These are phyloP conservation scores for Emydura subglobosa DNA, from an alignment of 2,113 vertebrate species.

Conservation along the genomic window DNA sequence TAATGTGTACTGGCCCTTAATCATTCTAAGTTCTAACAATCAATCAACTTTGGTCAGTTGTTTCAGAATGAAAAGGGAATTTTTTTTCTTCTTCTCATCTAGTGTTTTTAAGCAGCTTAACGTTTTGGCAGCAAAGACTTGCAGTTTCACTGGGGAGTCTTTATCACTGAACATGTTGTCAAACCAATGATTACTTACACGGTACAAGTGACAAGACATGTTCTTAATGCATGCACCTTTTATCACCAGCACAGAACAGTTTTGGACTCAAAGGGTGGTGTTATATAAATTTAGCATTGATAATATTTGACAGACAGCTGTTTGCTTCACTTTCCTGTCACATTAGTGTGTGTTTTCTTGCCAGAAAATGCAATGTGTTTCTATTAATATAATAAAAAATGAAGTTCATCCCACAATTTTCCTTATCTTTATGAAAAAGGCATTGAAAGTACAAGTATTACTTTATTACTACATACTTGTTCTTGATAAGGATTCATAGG, in stretches of 20 bases:
- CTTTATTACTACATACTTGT: background rate
- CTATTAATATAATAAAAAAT: background rate
- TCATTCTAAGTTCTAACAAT: background rate
- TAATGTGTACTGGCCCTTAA: background rate
- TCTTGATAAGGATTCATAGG: background rate
- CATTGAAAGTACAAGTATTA: background rate
- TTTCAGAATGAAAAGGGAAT: background rate
- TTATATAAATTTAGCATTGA: background rate
- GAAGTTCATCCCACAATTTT: background rate
- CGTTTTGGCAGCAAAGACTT: background rate
- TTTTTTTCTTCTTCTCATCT: background rate
- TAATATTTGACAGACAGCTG: background rate
- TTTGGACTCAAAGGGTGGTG: background rate
- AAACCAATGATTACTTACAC: background rate
- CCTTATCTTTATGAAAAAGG: background rate
- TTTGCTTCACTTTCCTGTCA: background rate
- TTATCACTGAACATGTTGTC: background rate
- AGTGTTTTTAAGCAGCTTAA: background rate
- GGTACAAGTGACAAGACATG: background rate
- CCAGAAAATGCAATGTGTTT: background rate
- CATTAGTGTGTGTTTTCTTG: background rate
- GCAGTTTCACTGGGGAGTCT: background rate
- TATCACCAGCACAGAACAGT: background rate
- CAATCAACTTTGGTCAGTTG: background rate
- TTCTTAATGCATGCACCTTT: background rate